Percentiles rank a stretch among this genome's conserved stretches.
Conservation (phyloP, 2,797 vertebrate species). For the Diplodus puntazzo region DNA sequence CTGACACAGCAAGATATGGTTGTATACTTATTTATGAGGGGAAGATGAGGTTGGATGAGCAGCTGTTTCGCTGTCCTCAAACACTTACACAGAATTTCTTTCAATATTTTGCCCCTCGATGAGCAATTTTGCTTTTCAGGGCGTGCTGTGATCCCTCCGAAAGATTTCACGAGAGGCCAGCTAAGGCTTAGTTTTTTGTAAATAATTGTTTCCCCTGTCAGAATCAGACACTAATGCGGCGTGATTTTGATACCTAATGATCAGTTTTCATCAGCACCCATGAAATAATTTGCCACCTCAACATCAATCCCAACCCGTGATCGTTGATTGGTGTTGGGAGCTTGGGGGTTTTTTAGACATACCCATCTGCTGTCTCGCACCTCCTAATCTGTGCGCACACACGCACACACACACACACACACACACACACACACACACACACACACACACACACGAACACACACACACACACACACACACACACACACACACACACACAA, state of each 20-base stretch:
- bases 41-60: slow-evolving; percentile 63
- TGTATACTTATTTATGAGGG: slow-evolving; percentile 63
- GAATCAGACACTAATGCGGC: slow-evolving; percentile 5
- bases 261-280: slow-evolving; percentile 70
- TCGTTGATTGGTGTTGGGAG: slow-evolving; percentile 76
- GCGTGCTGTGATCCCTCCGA: not conserved
- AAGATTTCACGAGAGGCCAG: slow-evolving; percentile 7
- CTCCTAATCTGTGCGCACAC: slow-evolving; percentile 81
- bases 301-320: slow-evolving; percentile 67
- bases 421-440: not conserved
- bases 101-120: not conserved
- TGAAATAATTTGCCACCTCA: slow-evolving; percentile 73
- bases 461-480: slow-evolving; percentile 7
- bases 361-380: slow-evolving; percentile 90
- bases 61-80: slow-evolving; percentile 40
- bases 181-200: not conserved
- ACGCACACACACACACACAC: too few relatives aligned
- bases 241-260: slow-evolving; percentile 50
- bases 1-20: slow-evolving; percentile 68
- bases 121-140: not conserved
- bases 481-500: slow-evolving; percentile 26
- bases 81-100: slow-evolving; percentile 11
- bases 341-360: slow-evolving; percentile 83
- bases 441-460: slow-evolving; percentile 22
- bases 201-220: slow-evolving; percentile 2